These are phyloP conservation scores for Tenodera sinensis DNA, from an alignment of 2,888 invertebrate species.

Conservation along the genomic window DNA sequence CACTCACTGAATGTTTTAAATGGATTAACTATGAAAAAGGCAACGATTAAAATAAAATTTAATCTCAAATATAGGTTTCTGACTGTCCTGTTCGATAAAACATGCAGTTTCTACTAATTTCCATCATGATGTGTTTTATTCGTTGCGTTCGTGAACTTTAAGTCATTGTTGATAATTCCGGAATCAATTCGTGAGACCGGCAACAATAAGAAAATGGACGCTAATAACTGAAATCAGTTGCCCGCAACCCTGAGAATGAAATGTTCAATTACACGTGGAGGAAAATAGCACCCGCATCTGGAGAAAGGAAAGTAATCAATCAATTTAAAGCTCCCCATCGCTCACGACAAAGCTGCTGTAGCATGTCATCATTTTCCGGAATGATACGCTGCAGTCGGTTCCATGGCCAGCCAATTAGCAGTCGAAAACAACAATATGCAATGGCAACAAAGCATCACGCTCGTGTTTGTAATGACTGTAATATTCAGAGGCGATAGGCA, in stretches of 20 bases:
- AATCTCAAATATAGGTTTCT: not conserved
- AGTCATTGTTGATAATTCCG: not conserved
- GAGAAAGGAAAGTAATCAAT: conserved; percentile 33
- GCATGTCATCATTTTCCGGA: not conserved
- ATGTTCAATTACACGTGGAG: not conserved
- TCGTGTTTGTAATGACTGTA: not conserved
- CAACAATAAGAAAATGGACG: conserved; percentile 1
- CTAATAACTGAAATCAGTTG: conserved; percentile 6
- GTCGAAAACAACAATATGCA: not conserved
- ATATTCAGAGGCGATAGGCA: not conserved
- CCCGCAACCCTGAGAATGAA: not conserved
- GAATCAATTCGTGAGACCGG: not conserved
- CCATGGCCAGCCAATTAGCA: not conserved
- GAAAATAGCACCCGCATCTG: conserved; percentile 15
- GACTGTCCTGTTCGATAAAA: not conserved
- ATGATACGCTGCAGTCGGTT: not conserved
- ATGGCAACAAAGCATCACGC: not conserved
- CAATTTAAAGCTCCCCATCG: not conserved
- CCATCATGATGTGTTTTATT: not conserved
- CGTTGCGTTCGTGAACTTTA: not conserved
- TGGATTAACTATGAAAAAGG: too few relatives aligned
- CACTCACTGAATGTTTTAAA: too few relatives aligned
- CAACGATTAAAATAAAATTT: too few relatives aligned
- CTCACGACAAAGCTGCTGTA: not conserved
- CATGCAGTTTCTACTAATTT: not conserved